Base-by-base conservation (phyloP, 2,797 vertebrate species). In the Argentina silus region DNA sequence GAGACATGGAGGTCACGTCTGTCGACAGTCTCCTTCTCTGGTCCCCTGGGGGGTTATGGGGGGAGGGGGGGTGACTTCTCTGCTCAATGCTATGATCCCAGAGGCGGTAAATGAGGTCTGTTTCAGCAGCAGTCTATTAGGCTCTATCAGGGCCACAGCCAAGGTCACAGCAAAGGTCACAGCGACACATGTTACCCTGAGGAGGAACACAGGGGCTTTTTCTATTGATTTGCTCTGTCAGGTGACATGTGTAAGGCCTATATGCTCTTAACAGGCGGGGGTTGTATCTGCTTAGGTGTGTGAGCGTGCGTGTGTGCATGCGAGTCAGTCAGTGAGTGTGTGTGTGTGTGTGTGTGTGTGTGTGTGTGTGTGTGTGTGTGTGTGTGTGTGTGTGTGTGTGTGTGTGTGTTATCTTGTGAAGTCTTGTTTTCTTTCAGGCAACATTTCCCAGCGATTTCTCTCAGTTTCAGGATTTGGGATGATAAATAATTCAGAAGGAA, bases 1-100 rank as follows among this genome's bases (percentile, higher is more conserved):
- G 70, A 78, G 69, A 80, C 73, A 87, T 87, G 86, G 80, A 74
- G 80, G 85, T 88, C 88, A 89, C 73, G 78, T 87, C 77, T 42
- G 60, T 69, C 69, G 63, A 77, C 74, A 84, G 82, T 83, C 81
- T 86, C 81, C 82, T 83, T 87, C 81, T 79, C 83, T 57, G 76
- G 81, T 84, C 86, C 77, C 82, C 43, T 65, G 64, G 60, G 47
- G 8, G 53, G 10, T 6, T 6, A 23, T 51, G 62, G 72, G 79
- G 78, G 77, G 80, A 73, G 9, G 36, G 62, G 21, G 23, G 51
- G 21, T 44, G 47, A n/a, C 15, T 79, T 60, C 69, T 50, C 65
- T 56, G 76, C 78, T 81, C 73, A 67, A 69, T 80, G 80, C 81
- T 85, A 78, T 36, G 27, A 83, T 86, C 81, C 72, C 67, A 75